These are phyloP conservation scores for Acrocephalus scirpaceus DNA, from an alignment of 2,797 vertebrate genomes.

Conservation along the genomic window DNA sequence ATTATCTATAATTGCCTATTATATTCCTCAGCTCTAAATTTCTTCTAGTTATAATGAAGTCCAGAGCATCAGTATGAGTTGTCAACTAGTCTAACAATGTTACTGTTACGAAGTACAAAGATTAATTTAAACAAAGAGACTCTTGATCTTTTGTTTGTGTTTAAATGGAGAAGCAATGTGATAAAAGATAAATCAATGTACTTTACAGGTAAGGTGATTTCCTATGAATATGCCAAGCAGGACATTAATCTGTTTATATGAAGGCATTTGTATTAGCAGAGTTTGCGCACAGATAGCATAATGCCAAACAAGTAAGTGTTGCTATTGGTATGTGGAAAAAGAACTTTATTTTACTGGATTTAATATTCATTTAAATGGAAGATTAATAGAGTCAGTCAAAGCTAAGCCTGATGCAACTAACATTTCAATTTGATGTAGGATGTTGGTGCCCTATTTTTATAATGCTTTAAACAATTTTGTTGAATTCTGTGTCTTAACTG, in stretches of 20 bases:
- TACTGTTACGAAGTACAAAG: neutral
- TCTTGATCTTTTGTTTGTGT: slow-evolving; percentile 13
- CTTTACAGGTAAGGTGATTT: neutral
- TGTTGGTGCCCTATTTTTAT: neutral
- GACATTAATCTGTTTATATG: neutral
- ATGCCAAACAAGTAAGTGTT: neutral
- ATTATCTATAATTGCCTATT: neutral
- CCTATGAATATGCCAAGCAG: neutral
- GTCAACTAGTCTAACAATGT: slow-evolving; percentile 1
- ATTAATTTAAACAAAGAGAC: slow-evolving; percentile 2
- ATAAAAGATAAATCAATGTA: neutral
- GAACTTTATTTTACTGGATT: neutral
- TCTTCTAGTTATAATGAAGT: neutral
- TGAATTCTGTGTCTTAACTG: neutral
- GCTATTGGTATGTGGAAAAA: neutral
- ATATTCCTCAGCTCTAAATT: neutral
- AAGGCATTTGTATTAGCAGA: neutral
- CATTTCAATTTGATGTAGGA: neutral
- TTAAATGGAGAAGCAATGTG: slow-evolving; percentile 4
- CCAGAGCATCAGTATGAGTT: neutral
- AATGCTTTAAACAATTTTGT: neutral
- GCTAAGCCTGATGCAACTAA: neutral
- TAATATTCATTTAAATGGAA: neutral
- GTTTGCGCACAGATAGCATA: neutral
- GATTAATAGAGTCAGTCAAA: neutral